Conservation (phyloP, 2,888 invertebrate species). For the Balanococcus diminutus region DNA sequence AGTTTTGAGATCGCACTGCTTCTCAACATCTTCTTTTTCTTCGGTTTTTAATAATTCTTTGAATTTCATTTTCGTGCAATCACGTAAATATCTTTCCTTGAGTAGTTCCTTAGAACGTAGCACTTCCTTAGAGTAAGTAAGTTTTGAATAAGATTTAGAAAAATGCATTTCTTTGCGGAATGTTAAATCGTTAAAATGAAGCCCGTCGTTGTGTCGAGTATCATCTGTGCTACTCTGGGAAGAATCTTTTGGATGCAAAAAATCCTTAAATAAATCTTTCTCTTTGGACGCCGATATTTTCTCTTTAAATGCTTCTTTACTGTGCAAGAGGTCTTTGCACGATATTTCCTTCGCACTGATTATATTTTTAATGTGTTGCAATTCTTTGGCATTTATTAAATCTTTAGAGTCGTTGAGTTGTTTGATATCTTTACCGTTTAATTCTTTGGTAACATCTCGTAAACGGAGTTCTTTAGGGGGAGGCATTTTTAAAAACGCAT, state of each 20-base stretch:
- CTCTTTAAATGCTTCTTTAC: neutral
- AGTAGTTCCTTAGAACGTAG: slow-evolving; percentile 47
- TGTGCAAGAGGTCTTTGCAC: slow-evolving; percentile 8
- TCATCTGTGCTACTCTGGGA: neutral
- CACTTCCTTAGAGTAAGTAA: slow-evolving; percentile 46
- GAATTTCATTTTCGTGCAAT: slow-evolving; percentile 47
- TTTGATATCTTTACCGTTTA: neutral
- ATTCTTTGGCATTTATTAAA: slow-evolving; percentile 35
- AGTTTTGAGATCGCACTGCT: neutral
- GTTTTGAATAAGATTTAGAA: slow-evolving; percentile 11
- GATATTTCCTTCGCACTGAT: slow-evolving; percentile 7
- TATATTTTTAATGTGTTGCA: slow-evolving; percentile 46
- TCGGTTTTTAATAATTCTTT: slow-evolving; percentile 3
- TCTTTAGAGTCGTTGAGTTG: slow-evolving; percentile 18
- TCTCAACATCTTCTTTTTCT: neutral
- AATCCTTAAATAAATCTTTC: slow-evolving; percentile 28
- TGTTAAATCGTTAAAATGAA: neutral
- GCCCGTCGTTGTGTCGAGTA: neutral
- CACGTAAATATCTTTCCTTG: slow-evolving; percentile 42
- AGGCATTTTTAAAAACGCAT: slow-evolving; percentile 13
- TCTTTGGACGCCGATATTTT: neutral
- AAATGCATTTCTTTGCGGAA: neutral
- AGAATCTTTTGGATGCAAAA: slow-evolving; percentile 43
- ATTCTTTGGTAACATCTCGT: neutral
- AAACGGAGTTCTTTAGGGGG: slow-evolving; percentile 3